Evolutionary conservation across 2,888 invertebrate genomes (phyloP).

Genomic region (Uropetala carovei): DNA sequence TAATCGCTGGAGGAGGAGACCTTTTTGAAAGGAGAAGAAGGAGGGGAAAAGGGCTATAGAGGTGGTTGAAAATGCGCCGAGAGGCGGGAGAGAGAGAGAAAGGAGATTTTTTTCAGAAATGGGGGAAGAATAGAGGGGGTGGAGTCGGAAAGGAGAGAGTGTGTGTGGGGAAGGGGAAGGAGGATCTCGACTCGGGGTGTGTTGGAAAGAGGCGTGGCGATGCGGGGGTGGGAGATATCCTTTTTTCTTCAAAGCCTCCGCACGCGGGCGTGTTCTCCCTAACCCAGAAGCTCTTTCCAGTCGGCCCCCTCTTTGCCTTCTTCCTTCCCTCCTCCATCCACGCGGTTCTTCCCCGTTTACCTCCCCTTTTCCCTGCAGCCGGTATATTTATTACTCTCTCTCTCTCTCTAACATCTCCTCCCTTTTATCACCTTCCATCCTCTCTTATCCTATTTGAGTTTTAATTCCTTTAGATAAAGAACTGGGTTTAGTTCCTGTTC

Average conservation of each 20-base stretch:
- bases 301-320: not conserved
- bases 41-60: not conserved
- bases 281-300: not conserved
- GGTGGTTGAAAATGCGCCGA: not conserved
- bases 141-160: not conserved
- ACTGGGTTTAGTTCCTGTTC: not conserved
- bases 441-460: not conserved
- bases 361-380: not conserved
- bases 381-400: not conserved
- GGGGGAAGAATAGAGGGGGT: not conserved
- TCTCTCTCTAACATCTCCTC: not conserved
- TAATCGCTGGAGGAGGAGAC: not conserved
- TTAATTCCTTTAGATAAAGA: not conserved
- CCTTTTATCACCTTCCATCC: not conserved
- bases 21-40: not conserved
- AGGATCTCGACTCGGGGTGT: not conserved
- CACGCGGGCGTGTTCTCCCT: not conserved
- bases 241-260: not conserved
- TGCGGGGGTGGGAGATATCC: not conserved
- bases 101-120: not conserved
- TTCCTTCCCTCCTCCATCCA: not conserved
- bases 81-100: not conserved
- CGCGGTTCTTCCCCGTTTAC: not conserved
- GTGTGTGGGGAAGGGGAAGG: not conserved
- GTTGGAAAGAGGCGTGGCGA: not conserved